Evolutionary conservation across 2,888 invertebrate species (phyloP).

Genomic region (Cheilosia impressa): DNA sequence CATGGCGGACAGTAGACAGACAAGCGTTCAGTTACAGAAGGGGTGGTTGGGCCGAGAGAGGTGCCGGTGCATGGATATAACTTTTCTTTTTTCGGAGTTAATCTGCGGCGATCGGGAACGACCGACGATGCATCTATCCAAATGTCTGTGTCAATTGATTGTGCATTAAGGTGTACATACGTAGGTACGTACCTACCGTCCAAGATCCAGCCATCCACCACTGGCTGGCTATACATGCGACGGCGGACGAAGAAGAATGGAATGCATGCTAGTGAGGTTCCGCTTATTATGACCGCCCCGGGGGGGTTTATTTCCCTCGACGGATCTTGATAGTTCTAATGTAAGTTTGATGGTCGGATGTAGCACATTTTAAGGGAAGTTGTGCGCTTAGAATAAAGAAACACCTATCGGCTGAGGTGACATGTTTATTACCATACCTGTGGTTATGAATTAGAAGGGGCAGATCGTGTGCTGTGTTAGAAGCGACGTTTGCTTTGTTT

Average conservation of each 20-base stretch:
- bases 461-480: background rate
- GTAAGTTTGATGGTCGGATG: slow-evolving; percentile 44
- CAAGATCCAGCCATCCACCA: background rate
- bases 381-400: slow-evolving; percentile 2
- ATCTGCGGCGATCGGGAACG: slow-evolving; percentile 61
- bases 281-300: slow-evolving; percentile 45
- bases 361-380: slow-evolving; percentile 59
- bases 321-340: slow-evolving; percentile 49
- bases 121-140: slow-evolving; percentile 68
- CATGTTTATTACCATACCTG: background rate
- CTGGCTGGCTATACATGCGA: background rate
- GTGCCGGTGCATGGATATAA: slow-evolving; percentile 38
- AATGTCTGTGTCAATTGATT: slow-evolving; percentile 74
- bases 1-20: slow-evolving; percentile 67
- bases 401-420: background rate
- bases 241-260: slow-evolving; percentile 46
- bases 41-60: slow-evolving; percentile 51
- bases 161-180: slow-evolving; percentile 54
- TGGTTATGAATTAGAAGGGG: background rate
- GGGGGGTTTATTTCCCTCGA: slow-evolving; percentile 45
- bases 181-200: slow-evolving; percentile 9
- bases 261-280: slow-evolving; percentile 52
- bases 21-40: slow-evolving; percentile 68
- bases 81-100: slow-evolving; percentile 47
- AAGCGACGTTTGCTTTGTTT: background rate